Percentiles rank a stretch among this genome's conserved stretches.
These are phyloP conservation scores for Microtus richardsoni DNA, from an alignment of 2,113 vertebrate genomes.

Conservation along the genomic window DNA sequence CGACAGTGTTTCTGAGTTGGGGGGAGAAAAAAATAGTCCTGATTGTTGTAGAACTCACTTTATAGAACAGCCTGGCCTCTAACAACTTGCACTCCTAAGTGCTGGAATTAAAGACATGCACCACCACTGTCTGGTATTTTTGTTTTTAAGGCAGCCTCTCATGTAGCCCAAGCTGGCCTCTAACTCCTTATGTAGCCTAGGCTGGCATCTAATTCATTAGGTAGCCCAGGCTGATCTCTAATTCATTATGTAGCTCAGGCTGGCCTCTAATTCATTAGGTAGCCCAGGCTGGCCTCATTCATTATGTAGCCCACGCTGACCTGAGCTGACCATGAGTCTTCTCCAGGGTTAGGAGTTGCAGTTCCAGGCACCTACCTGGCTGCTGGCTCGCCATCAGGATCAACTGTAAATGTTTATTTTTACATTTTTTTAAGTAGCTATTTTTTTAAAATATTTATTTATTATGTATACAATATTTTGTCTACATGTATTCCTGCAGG, in stretches of 20 bases:
- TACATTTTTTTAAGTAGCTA: neutral
- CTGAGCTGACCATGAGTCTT: neutral
- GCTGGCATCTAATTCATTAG: neutral
- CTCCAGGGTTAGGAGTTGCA: neutral
- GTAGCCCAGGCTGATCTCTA: too few species aligned
- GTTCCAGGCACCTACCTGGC: neutral
- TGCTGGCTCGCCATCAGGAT: slow-evolving; percentile 1
- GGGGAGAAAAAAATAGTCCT: too few species aligned
- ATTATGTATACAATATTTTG: too few species aligned
- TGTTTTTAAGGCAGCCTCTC: neutral
- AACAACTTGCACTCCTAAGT: neutral
- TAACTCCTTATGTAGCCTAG: neutral
- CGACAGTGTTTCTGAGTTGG: neutral
- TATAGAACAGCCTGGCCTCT: neutral
- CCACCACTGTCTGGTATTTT: neutral
- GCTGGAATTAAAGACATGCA: neutral
- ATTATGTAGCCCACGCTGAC: neutral
- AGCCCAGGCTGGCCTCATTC: neutral
- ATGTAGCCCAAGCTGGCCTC: neutral
- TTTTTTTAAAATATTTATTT: too few species aligned
- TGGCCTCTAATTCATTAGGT: neutral
- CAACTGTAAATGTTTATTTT: slow-evolving; percentile 32
- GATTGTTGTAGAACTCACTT: neutral
- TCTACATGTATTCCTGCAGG: too few species aligned
- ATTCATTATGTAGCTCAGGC: neutral